These are phyloP conservation scores for Psittacula cyanocephala DNA, from an alignment of 2,113 vertebrate genomes.

Conservation along the genomic window DNA sequence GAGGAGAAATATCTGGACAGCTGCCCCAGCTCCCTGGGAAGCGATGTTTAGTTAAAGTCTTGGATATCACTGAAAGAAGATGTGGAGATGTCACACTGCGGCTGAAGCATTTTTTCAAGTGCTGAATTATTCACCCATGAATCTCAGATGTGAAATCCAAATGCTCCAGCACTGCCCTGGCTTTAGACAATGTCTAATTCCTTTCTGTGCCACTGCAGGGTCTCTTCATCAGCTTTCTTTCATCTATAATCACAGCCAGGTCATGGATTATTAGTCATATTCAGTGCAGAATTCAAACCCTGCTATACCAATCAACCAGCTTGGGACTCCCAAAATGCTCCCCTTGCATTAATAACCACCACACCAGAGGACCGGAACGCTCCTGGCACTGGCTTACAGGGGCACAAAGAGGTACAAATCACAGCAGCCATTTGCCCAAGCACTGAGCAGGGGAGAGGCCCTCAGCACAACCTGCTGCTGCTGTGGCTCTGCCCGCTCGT, in stretches of 20 bases:
- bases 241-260: constrained; percentile 58
- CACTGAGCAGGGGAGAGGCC: not conserved
- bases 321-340: not conserved
- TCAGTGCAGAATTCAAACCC: constrained; percentile 33
- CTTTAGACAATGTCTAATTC: constrained; percentile 65
- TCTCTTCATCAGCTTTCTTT: constrained; percentile 55
- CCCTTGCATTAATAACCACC: not conserved
- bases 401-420: not conserved
- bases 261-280: constrained; percentile 53
- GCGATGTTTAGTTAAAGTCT: constrained; percentile 63
- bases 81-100: constrained; percentile 53
- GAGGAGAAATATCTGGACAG: constrained; percentile 54
- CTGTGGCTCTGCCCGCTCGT: not conserved
- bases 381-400: not conserved
- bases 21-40: constrained; percentile 61
- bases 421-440: not conserved
- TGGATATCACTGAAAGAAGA: constrained; percentile 58
- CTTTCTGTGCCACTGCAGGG: constrained; percentile 46
- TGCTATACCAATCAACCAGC: constrained; percentile 7
- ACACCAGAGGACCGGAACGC: not conserved
- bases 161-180: constrained; percentile 28
- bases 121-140: constrained; percentile 61
- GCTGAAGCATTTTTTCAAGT: constrained; percentile 40
- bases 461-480: not conserved
- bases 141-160: constrained; percentile 62